Evolutionary conservation across 2,888 invertebrate genomes (phyloP), one percentile per base, ranked within the genome.

Genomic region (Cyrtodaria siliqua): DNA sequence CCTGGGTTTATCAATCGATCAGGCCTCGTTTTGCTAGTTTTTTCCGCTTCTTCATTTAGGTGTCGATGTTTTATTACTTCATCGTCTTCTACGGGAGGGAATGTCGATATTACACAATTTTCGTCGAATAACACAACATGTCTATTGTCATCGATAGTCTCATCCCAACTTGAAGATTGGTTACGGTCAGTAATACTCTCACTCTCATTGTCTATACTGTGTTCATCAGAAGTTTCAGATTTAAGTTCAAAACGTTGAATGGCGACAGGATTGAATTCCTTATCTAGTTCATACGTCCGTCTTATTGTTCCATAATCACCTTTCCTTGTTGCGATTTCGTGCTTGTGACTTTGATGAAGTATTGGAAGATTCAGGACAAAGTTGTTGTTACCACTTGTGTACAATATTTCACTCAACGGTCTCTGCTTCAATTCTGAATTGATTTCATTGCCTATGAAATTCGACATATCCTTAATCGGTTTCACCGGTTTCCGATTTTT

Each of bases 41-140:
- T 75, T 29, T 79, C 79, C 0, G 79, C 79, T 29, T 75, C 75
- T 38, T 61, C 64, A 47, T 79, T 79, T 2, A 79, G 23, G n/a
- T 61, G 53, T 56, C 44, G 59, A 40, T 79, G 79, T 61, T 63
- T 71, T 4, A 40, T 47, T 16, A 79, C 67, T 52, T 79, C 79
- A 14, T 68, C 64, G 16, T 64, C 53, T 56, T 64, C 68, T 20
- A 79, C 72, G 3, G 59, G 64, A 24, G 79, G 79, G 52, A 72
- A 79, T 14, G 63, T 18, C 8, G 75, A 63, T 8, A 79, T 69
- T 2, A 29, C 26, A 55, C 24, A 9, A 40, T 23, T 55, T 2
- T 53, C 40, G 2, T 55, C 61, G 20, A 9, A 33, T 44, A 16
- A 9, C 9, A 23, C 52, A 23, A 29, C 49, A 52, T 53, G 14